A percentile compares a stretch with the other conserved stretches of the same genome.
Evolutionary conservation across 2,888 invertebrate species (phyloP).

Genomic region (Nasonovia ribisnigri): DNA sequence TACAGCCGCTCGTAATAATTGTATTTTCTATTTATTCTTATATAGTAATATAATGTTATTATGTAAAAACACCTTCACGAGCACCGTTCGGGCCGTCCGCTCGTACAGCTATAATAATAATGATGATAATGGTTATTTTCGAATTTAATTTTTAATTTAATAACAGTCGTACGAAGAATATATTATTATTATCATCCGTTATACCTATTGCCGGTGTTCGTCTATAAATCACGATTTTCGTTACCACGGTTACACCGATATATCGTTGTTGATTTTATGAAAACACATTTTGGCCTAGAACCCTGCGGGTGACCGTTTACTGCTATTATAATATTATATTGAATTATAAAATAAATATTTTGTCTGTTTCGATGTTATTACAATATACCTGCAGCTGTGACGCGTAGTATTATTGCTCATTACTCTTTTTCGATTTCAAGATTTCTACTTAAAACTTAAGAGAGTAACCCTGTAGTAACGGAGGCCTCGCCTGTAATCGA

Average conservation of each 20-base stretch:
- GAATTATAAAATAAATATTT: neutral
- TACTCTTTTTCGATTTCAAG: neutral
- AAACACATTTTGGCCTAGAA: neutral
- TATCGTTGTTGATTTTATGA: conserved; percentile 4
- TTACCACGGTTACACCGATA: neutral
- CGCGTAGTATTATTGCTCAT: no score
- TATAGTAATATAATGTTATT: neutral
- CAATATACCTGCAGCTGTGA: neutral
- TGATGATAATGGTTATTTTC: no score
- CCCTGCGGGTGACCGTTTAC: neutral
- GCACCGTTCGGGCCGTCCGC: no score
- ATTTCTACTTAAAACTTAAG: no score
- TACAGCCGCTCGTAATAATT: neutral
- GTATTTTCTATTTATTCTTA: neutral
- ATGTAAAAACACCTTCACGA: neutral
- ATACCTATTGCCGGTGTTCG: neutral
- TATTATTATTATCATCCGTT: no score
- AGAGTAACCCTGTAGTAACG: neutral
- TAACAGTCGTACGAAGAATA: neutral
- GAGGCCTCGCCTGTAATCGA: neutral
- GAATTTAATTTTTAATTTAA: neutral
- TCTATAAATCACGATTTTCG: neutral
- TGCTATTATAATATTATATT: neutral
- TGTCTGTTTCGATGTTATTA: neutral
- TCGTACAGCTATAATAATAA: neutral